Percentiles rank a stretch among this genome's conserved stretches.
These are phyloP conservation scores for Chloroclysta siterata DNA, from an alignment of 2,888 invertebrate species.

Conservation along the genomic window DNA sequence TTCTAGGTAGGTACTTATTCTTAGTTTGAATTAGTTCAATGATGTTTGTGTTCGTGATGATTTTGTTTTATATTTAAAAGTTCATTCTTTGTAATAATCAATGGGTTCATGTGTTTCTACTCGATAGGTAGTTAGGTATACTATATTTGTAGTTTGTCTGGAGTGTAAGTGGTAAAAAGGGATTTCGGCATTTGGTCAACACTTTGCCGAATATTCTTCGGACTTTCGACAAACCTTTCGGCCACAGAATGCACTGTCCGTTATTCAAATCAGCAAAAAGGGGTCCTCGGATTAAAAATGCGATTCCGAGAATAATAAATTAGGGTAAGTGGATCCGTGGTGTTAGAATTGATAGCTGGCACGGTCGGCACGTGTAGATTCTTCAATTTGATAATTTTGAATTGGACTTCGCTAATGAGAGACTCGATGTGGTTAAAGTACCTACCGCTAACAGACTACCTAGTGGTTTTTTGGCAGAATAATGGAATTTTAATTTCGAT, in stretches of 20 bases:
- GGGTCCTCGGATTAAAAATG: slow-evolving; percentile 72
- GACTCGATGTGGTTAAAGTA: slow-evolving; percentile 6
- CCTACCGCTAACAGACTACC: too few species aligned
- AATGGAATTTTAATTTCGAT: too few species aligned
- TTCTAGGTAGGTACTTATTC: too few species aligned
- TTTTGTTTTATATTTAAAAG: too few species aligned
- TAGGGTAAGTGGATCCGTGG: slow-evolving; percentile 39
- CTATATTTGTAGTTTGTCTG: too few species aligned
- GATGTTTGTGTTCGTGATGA: too few species aligned
- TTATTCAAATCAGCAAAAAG: slow-evolving; percentile 68
- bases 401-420: slow-evolving; percentile 26
- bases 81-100: too few species aligned
- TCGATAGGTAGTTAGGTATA: too few species aligned
- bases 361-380: slow-evolving; percentile 31
- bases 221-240: slow-evolving; percentile 18
- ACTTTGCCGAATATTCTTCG: neutral
- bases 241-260: slow-evolving; percentile 40
- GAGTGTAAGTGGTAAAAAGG: too few species aligned
- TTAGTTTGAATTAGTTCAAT: too few species aligned
- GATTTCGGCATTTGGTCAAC: neutral
- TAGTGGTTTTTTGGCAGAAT: neutral
- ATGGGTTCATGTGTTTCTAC: too few species aligned
- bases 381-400: slow-evolving; percentile 38
- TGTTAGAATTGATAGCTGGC: slow-evolving; percentile 38
- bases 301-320: slow-evolving; percentile 49